A percentile compares a stretch with the other conserved stretches of the same genome.
phyloP scores from a whole-genome alignment of 2,888 invertebrate genomes.

The Cantharis nigra region DNA sequence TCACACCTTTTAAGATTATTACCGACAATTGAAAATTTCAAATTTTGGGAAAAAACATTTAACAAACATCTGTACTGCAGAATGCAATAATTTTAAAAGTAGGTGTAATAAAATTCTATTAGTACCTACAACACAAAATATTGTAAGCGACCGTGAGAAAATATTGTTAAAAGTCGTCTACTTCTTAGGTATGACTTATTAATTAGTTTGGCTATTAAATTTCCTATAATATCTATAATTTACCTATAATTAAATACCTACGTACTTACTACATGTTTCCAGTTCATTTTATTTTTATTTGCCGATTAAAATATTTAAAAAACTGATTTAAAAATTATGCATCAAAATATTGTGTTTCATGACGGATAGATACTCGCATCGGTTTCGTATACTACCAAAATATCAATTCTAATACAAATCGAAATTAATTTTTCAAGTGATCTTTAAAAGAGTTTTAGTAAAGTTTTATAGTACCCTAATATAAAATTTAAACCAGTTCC shows the following conservation, averaged over 20 bases:
- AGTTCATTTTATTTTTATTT: too few relatives aligned
- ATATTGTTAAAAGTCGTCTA: background rate
- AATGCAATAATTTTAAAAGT: background rate
- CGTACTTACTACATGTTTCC: too few relatives aligned
- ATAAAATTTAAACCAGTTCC: constrained; percentile 18
- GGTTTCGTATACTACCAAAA: too few relatives aligned
- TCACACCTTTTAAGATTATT: background rate
- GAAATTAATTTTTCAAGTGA: background rate
- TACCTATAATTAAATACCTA: too few relatives aligned
- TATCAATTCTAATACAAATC: too few relatives aligned
- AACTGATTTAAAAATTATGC: too few relatives aligned
- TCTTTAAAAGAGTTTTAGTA: background rate
- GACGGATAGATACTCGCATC: too few relatives aligned
- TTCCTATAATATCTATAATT: too few relatives aligned
- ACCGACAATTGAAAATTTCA: background rate
- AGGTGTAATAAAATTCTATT: background rate
- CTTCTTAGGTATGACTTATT: background rate
- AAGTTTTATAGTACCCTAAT: constrained; percentile 11
- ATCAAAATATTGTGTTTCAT: too few relatives aligned
- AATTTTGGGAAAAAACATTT: constrained; percentile 1
- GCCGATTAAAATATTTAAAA: too few relatives aligned
- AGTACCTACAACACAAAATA: background rate
- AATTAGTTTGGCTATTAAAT: background rate
- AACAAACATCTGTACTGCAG: background rate
- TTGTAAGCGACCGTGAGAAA: background rate